These are phyloP conservation scores for Pelagia noctiluca DNA, from an alignment of 30 jellyfish, hydroid and myxozoan genomes.

Conservation along the genomic window DNA sequence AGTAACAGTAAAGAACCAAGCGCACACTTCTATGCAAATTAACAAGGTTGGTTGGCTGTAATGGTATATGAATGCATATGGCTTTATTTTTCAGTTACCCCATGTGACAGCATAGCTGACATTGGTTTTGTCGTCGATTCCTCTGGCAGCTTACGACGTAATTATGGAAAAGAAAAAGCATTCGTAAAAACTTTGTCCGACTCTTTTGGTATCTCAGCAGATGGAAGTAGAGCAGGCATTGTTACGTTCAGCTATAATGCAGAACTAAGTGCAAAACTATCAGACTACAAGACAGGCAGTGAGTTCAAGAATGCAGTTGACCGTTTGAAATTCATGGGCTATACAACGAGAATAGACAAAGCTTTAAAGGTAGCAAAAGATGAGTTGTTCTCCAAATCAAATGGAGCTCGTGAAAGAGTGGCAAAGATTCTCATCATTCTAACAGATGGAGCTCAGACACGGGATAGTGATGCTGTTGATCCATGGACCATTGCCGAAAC, in stretches of 20 bases:
- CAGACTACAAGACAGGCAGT: background rate
- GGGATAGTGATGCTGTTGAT: conserved; percentile 62
- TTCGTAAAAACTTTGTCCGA: conserved; percentile 53
- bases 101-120: conserved; percentile 60
- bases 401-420: conserved; percentile 56
- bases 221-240: conserved; percentile 72
- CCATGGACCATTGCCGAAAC: conserved; percentile 71
- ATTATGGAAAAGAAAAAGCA: conserved; percentile 68
- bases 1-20: too few species aligned
- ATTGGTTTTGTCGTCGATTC: conserved; percentile 77
- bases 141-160: conserved; percentile 76
- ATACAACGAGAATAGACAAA: conserved; percentile 69
- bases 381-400: conserved; percentile 32
- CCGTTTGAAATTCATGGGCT: conserved; percentile 44
- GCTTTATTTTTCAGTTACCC: too few species aligned
- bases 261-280: conserved; percentile 31
- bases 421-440: conserved; percentile 52
- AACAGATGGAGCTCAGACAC: conserved; percentile 76
- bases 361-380: conserved; percentile 51
- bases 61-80: too few species aligned
- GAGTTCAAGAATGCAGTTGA: conserved; percentile 50
- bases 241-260: conserved; percentile 73
- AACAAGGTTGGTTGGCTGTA: too few species aligned
- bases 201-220: conserved; percentile 27
- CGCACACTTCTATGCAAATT: too few species aligned